A percentile compares a stretch with the other conserved stretches of the same genome.
Conservation (phyloP, 92 coral and sea anemone species). For the Anthopleura xanthogrammica region DNA sequence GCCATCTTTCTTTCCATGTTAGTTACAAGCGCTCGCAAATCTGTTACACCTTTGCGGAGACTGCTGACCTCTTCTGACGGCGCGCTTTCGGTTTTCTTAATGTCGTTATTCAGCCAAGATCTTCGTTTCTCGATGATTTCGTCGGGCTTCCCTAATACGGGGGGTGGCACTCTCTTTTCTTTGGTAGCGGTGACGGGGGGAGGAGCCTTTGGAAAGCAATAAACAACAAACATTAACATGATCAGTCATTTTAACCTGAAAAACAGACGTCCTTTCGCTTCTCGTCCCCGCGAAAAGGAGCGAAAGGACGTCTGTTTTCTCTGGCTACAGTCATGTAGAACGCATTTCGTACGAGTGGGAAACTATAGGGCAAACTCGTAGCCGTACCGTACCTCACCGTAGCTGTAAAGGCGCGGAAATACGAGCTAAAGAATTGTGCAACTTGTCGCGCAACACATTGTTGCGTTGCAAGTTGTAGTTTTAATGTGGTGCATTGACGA, state of each 20-base stretch:
- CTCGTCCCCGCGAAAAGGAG: no score
- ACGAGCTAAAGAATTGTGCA: neutral
- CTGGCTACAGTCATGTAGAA: no score
- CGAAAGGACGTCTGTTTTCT: no score
- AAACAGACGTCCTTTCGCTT: no score
- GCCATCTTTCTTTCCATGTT: slow-evolving; percentile 49
- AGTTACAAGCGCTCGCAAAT: slow-evolving; percentile 39
- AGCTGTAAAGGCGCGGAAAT: no score
- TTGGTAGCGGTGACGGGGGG: neutral
- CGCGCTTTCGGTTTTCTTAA: slow-evolving; percentile 33
- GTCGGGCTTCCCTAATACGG: slow-evolving; percentile 10
- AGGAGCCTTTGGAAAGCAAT: neutral
- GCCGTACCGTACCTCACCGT: no score
- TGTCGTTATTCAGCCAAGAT: neutral
- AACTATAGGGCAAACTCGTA: no score
- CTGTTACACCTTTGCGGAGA: slow-evolving; percentile 62
- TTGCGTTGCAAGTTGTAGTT: no score
- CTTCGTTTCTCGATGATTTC: slow-evolving; percentile 16
- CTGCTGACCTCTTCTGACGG: slow-evolving; percentile 55
- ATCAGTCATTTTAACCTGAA: no score
- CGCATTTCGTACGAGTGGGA: no score
- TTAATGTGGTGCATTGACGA: no score
- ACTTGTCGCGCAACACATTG: no score
- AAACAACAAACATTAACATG: neutral
- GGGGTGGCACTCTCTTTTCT: slow-evolving; percentile 19